A percentile compares a stretch with the other conserved stretches of the same genome.
These are phyloP conservation scores for Amiota minor DNA, from an alignment of 2,888 invertebrate genomes.

Conservation along the genomic window DNA sequence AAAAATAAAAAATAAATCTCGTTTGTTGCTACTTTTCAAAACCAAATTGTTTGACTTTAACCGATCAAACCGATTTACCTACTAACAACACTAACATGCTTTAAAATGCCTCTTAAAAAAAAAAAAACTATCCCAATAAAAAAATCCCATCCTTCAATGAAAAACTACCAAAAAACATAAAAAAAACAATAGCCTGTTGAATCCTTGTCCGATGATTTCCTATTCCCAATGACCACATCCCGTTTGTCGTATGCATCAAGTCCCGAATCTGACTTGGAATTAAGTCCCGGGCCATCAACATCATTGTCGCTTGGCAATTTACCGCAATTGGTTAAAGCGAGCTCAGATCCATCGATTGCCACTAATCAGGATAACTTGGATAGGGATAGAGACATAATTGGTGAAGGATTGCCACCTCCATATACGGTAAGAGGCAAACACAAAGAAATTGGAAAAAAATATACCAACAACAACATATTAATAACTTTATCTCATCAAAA, in stretches of 20 bases:
- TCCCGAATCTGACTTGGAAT: constrained; percentile 95
- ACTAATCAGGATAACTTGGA: constrained; percentile 91
- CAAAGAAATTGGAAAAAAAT: constrained; percentile 27
- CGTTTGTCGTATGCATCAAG: constrained; percentile 96
- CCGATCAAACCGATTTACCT: constrained; percentile 23
- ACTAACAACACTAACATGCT: constrained; percentile 22
- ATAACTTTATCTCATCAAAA: constrained; percentile 4
- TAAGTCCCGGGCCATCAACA: constrained; percentile 82
- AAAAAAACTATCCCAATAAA: constrained; percentile 32
- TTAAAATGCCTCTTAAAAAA: constrained; percentile 35
- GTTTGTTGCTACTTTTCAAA: constrained; percentile 57
- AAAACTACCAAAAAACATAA: constrained; percentile 31
- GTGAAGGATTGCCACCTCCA: constrained; percentile 83
- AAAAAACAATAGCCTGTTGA: constrained; percentile 87
- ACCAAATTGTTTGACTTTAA: constrained; percentile 39
- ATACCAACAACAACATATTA: constrained; percentile 32
- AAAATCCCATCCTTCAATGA: constrained; percentile 30
- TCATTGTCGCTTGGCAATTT: constrained; percentile 76
- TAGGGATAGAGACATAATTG: constrained; percentile 78
- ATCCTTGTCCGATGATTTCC: constrained; percentile 97
- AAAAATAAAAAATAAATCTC: constrained; percentile 29
- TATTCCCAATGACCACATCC: constrained; percentile 97
- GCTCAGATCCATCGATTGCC: constrained; percentile 94
- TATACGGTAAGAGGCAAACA: constrained; percentile 82
- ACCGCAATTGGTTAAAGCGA: constrained; percentile 84